These are phyloP conservation scores for Coregonus sp. DNA, from an alignment of 2,797 vertebrate genomes.

Conservation along the genomic window DNA sequence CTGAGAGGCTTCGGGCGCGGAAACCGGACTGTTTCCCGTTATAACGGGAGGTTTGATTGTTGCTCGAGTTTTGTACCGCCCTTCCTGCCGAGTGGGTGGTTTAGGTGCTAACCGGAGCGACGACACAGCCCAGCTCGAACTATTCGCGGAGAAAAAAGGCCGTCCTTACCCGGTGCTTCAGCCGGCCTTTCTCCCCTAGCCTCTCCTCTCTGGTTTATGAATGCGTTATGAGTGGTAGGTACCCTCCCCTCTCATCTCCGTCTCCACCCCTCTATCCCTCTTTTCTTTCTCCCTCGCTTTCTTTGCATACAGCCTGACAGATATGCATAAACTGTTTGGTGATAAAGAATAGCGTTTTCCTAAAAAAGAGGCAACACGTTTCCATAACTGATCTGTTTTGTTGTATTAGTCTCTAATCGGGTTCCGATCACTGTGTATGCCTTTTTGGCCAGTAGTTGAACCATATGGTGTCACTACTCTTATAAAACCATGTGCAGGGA, in stretches of 20 bases:
- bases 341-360: constrained; percentile 65
- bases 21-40: constrained; percentile 62
- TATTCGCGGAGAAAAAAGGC: constrained; percentile 92
- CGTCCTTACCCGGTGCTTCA: constrained; percentile 83
- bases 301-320: constrained; percentile 53
- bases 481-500: background rate
- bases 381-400: constrained; percentile 76
- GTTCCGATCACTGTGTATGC: background rate
- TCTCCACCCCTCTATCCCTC: constrained; percentile 79
- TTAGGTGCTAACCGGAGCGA: constrained; percentile 86
- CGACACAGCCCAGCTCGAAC: constrained; percentile 89
- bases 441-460: background rate
- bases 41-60: constrained; percentile 61
- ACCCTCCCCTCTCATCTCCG: constrained; percentile 81
- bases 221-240: constrained; percentile 99
- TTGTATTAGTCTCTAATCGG: constrained; percentile 22
- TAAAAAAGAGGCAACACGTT: constrained; percentile 34
- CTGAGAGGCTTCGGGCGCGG: constrained; percentile 51
- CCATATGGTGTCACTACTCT: background rate
- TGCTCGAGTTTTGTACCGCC: constrained; percentile 76
- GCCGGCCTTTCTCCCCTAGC: constrained; percentile 90
- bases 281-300: constrained; percentile 7
- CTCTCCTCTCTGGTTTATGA: constrained; percentile 92
- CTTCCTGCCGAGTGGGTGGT: constrained; percentile 87
- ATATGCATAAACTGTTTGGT: constrained; percentile 56